Evolutionary conservation across 2,888 invertebrate genomes (phyloP).

Genomic region (Acleris emargana): DNA sequence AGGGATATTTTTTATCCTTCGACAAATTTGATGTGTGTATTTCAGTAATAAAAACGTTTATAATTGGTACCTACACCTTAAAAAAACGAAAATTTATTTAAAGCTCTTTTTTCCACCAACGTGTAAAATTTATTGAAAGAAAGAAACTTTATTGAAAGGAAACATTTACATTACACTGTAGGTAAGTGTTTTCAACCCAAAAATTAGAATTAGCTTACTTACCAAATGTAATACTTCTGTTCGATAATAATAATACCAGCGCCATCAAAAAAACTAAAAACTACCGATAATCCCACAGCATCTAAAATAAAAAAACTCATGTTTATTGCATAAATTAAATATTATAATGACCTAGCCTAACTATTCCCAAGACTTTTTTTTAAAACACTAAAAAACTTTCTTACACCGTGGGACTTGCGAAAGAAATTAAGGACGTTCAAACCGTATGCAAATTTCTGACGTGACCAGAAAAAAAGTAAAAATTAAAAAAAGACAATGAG

Average conservation of each 20-base stretch:
- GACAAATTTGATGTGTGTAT: no score
- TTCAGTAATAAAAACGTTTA: no score
- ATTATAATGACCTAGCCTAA: constrained; percentile 21
- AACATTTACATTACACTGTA: no score
- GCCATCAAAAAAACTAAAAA: not conserved
- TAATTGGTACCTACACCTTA: no score
- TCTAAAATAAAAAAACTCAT: not conserved
- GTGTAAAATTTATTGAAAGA: no score
- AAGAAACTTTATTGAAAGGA: no score
- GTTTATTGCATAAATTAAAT: constrained; percentile 27
- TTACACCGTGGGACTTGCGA: constrained; percentile 31
- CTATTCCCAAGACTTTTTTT: constrained; percentile 30
- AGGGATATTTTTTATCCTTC: no score
- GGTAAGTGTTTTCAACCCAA: no score
- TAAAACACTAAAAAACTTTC: constrained; percentile 33
- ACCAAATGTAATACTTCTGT: not conserved
- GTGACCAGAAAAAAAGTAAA: constrained; percentile 36
- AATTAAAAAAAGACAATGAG: constrained; percentile 47
- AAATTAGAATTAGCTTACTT: no score
- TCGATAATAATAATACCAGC: not conserved
- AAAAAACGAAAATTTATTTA: no score
- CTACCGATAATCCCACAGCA: not conserved
- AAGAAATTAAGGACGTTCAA: constrained; percentile 34
- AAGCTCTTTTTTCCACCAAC: no score
- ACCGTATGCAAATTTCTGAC: constrained; percentile 34